phyloP scores from a whole-genome alignment of 1,140 invertebrate genomes.

The Neoseiulus cucumeris region DNA sequence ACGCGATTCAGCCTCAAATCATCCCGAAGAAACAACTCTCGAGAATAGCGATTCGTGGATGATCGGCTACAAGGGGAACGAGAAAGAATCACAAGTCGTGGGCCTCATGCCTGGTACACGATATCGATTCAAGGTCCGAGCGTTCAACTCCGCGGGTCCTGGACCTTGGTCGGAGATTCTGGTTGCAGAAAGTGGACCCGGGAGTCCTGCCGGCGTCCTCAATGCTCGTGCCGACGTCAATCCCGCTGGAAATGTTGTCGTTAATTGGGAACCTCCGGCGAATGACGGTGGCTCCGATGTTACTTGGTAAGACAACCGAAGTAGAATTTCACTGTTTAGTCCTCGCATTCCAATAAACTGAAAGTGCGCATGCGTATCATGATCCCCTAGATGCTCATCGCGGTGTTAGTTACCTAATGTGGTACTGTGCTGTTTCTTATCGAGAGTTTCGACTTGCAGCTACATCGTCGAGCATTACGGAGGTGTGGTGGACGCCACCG shows the following conservation, averaged over 20 bases:
- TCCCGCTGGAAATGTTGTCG: conserved; percentile 41
- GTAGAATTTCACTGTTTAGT: background rate
- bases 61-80: conserved; percentile 5
- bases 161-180: conserved; percentile 45
- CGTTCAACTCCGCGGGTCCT: conserved; percentile 50
- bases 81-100: conserved; percentile 38
- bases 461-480: background rate
- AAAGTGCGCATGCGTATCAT: background rate
- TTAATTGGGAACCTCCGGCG: conserved; percentile 49
- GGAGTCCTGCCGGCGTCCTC: conserved; percentile 39
- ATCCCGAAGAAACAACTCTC: background rate
- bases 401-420: too few relatives aligned
- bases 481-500: background rate
- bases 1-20: background rate
- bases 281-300: conserved; percentile 37
- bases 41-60: conserved; percentile 1
- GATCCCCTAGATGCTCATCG: too few relatives aligned
- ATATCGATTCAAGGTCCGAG: conserved; percentile 53
- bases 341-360: background rate
- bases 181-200: conserved; percentile 24
- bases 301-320: background rate
- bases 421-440: too few relatives aligned
- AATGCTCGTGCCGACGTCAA: conserved; percentile 35
- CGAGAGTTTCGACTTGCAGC: background rate
- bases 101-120: conserved; percentile 47